phyloP scores from a whole-genome alignment of 1,140 invertebrate species.

The Dendrolimus punctatus region DNA sequence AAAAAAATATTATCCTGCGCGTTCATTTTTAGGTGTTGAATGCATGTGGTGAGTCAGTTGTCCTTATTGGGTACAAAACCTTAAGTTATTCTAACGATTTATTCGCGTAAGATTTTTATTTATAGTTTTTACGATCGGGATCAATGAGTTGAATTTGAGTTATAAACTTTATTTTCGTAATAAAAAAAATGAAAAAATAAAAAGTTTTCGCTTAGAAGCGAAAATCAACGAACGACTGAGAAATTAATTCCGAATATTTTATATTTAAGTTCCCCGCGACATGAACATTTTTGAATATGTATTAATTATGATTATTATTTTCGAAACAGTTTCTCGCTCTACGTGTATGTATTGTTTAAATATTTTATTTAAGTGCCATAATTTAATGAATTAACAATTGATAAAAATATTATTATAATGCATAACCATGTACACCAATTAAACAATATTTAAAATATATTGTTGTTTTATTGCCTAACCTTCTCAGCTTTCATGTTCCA shows the following conservation, averaged over 20 bases:
- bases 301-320: constrained; percentile 26
- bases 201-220: constrained; percentile 52
- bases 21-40: constrained; percentile 38
- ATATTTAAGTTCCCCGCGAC: constrained; percentile 55
- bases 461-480: constrained; percentile 40
- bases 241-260: constrained; percentile 67
- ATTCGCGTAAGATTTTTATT: constrained; percentile 43
- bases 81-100: constrained; percentile 49
- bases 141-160: constrained; percentile 63
- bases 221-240: constrained; percentile 68
- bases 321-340: constrained; percentile 49
- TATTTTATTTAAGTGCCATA: constrained; percentile 70
- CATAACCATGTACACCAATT: constrained; percentile 71
- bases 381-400: constrained; percentile 70
- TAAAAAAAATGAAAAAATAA: constrained; percentile 46
- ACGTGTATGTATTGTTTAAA: constrained; percentile 55
- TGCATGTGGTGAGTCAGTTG: too few species aligned
- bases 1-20: constrained; percentile 55
- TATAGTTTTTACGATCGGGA: constrained; percentile 64
- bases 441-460: constrained; percentile 61
- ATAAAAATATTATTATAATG: constrained; percentile 66
- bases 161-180: constrained; percentile 63
- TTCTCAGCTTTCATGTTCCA: not conserved
- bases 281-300: constrained; percentile 26
- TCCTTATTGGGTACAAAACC: constrained; percentile 25